phyloP scores from a whole-genome alignment of 1,140 invertebrate genomes.

The Achroia grisella region DNA sequence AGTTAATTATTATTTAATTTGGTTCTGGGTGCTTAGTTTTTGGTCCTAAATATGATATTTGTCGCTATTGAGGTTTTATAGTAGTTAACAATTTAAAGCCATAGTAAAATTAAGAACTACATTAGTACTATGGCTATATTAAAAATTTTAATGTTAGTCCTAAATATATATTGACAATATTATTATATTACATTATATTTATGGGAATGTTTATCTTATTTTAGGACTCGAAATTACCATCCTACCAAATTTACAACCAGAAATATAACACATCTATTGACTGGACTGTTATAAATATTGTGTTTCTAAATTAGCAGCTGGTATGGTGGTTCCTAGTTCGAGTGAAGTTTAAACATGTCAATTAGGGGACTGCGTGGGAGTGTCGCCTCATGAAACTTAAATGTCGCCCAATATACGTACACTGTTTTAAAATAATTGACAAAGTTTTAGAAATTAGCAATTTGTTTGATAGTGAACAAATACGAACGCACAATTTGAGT shows the following conservation, averaged over 20 bases:
- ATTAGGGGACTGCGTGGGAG: constrained; percentile 70
- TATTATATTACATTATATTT: no score
- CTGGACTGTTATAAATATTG: constrained; percentile 48
- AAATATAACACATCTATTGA: constrained; percentile 29
- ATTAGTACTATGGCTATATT: no score
- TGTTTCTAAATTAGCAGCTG: constrained; percentile 72
- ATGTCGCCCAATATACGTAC: constrained; percentile 32
- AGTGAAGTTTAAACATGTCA: constrained; percentile 74
- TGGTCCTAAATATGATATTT: constrained; percentile 5
- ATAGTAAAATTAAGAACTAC: no score
- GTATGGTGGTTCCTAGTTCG: constrained; percentile 74
- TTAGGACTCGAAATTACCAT: constrained; percentile 22
- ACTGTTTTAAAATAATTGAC: constrained; percentile 17
- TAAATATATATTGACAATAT: no score
- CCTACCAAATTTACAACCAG: constrained; percentile 25
- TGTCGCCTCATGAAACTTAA: constrained; percentile 54
- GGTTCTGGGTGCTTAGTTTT: constrained; percentile 24
- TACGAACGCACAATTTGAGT: constrained; percentile 66
- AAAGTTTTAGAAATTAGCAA: constrained; percentile 7
- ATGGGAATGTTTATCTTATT: not conserved
- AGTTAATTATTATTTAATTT: constrained; percentile 20
- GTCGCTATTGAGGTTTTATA: not conserved
- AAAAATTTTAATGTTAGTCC: no score
- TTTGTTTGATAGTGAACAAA: constrained; percentile 33
- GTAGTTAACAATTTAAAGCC: not conserved